Base-by-base conservation (phyloP, 2,797 vertebrate genomes). In the Anisognathus igniventris region DNA sequence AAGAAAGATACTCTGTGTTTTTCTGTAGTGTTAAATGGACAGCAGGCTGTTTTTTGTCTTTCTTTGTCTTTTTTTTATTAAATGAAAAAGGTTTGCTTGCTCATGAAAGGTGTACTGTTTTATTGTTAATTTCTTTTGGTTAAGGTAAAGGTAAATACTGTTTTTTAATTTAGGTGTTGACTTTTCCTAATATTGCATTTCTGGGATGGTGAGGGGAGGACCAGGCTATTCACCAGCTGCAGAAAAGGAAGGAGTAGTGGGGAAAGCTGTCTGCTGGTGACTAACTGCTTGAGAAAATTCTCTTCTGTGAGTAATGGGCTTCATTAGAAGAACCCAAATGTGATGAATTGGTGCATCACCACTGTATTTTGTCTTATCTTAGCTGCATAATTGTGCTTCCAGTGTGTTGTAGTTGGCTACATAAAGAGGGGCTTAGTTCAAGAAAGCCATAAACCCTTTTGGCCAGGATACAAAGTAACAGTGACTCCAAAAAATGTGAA, bases 281-380 rank as follows among this genome's bases (percentile, higher is more conserved):
- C 75, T 88, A 79, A 74, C 89, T 86, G 84, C 86, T 57, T 45
- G 39, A 79, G 84, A 89, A 93, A 83, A 73, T 81, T 64, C 95
- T 77, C 65, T 86, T 92, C 95, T 76, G 61, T 95, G 96, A 97
- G 92, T 95, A 91, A 96, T 74, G 92, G 95, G 91, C 82, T 88
- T 96, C 95, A 92, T 95, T 93, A 95, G 91, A 74, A 81, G 94
- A 92, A 86, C 65, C 87, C 72, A 39, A 94, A 65, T 13, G 19
- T 91, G 95, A 93, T 95, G 86, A 94, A 92, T 91, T 58, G 86
- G 86, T 50, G 57, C 85, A 78, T 94, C 90, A 61, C 81, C 25
- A 27, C 79, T 87, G 81, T 90, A 82, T 71, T 88, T 90, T 42
- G 10, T 91, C 82, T 95, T 77, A 66, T 83, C 86, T 93, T 21